Evolutionary conservation across 2,797 vertebrate species (phyloP).

Genomic region (Lepilemur ruficaudatus): DNA sequence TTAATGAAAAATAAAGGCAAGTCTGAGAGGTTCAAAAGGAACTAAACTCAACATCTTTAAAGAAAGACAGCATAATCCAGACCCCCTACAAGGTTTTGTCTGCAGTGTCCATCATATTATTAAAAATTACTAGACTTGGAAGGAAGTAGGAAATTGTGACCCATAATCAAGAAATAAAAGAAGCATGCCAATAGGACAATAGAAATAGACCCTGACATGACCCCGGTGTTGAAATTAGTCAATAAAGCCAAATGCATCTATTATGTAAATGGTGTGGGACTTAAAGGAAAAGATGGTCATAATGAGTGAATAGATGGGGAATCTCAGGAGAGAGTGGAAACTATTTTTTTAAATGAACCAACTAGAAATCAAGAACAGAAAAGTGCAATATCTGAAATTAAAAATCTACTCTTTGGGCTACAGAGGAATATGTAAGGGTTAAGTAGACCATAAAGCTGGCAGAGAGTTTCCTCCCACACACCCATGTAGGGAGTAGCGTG

Average conservation of each 20-base stretch:
- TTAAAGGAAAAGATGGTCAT: conserved; percentile 10
- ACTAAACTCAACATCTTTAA: background rate
- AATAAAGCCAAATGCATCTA: background rate
- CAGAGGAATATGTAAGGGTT: background rate
- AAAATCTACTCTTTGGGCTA: background rate
- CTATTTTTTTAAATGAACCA: background rate
- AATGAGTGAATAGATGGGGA: background rate
- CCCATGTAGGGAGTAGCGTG: fast-evolving
- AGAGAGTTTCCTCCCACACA: background rate
- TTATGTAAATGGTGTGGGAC: background rate
- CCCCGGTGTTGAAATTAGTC: background rate
- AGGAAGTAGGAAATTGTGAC: background rate
- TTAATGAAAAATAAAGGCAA: background rate
- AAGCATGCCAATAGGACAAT: background rate
- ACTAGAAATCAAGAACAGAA: background rate
- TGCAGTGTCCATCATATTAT: background rate
- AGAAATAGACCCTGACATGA: background rate
- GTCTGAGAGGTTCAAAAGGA: background rate
- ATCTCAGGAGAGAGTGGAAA: background rate
- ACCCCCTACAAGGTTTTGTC: background rate
- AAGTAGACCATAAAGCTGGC: background rate
- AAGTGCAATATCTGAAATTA: background rate
- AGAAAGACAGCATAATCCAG: background rate
- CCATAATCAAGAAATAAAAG: background rate
- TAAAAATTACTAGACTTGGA: background rate